Evolutionary conservation across 2,888 invertebrate species (phyloP), one percentile per base, ranked within the genome.

Genomic region (Hirtodrosophila alboralis): DNA sequence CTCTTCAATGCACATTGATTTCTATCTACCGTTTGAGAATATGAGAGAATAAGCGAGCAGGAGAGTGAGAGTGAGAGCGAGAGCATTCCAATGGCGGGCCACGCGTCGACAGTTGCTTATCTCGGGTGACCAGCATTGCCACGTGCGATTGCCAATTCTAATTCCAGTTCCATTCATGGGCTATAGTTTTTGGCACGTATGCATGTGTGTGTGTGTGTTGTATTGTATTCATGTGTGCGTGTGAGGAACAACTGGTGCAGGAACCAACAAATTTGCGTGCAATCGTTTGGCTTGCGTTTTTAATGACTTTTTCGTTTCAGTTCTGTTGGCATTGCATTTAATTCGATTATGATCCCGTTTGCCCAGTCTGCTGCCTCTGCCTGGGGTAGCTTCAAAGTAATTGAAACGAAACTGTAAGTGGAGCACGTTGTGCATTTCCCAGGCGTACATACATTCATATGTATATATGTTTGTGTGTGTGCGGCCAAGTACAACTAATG

Each of bases 91-190:
- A 40, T 48, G 37, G 41, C 48, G 56, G 31, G 72, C 30, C 88
- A 86, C 87, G 87, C 87, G 89, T 53, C 87, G 53, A 59, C 70
- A 78, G 78, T 84, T 83, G 71, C 89, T 90, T 90, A 90, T 90
- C 90, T 86, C 86, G 89, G 89, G 88, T 90, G 88, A 88, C 90
- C 90, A 88, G 72, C 59, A 49, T n/a, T 38, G 83, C 61, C 83
- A 79, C 79, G 79, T 79, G 79, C 81, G 57, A 57, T 75, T 61
- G 31, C 59, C 58, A 41, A 60, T 60, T 40, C 45, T 41, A 41
- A 28, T 53, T 75, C 41, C 61, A 43, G 43, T 58, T 38, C 48
- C 74, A 61, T 76, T 75, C 76, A 69, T 70, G 53, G 49, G 23
- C 53, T 49, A 63, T 84, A 84, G 65, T 72, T 77, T 64, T 51